These are phyloP conservation scores for Anas platyrhynchos DNA, from an alignment of 2,113 vertebrate species.

Conservation along the genomic window DNA sequence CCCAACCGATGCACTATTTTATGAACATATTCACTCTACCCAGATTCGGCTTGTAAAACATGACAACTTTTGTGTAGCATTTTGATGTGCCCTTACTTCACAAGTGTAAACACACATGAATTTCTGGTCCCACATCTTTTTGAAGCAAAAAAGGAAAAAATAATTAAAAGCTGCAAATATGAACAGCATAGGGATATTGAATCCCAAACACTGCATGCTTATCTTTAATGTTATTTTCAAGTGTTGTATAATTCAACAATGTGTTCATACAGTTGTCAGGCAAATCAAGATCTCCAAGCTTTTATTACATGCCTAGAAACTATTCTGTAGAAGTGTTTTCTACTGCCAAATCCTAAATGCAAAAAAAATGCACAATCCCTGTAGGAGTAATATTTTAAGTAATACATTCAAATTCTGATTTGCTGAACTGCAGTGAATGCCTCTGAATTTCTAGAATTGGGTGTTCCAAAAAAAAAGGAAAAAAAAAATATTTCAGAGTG, in stretches of 20 bases:
- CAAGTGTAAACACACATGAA: conserved; percentile 23
- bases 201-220: conserved; percentile 6
- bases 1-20: neutral
- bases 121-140: conserved; percentile 42
- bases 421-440: neutral
- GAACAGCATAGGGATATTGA: conserved; percentile 27
- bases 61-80: neutral
- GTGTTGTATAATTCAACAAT: conserved; percentile 51
- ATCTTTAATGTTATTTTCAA: conserved; percentile 43
- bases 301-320: conserved; percentile 60
- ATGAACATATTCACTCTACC: conserved; percentile 32
- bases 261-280: conserved; percentile 56
- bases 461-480: neutral
- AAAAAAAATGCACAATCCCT: neutral
- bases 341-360: neutral
- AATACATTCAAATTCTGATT: neutral
- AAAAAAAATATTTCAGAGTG: neutral
- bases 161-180: conserved; percentile 44
- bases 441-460: neutral
- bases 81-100: conserved; percentile 9
- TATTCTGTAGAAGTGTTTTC: neutral
- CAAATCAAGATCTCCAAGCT: conserved; percentile 67
- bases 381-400: neutral
- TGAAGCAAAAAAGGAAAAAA: neutral
- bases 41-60: neutral